phyloP scores from a whole-genome alignment of 2,797 vertebrate genomes.

The Odontamblyopus rebecca region DNA sequence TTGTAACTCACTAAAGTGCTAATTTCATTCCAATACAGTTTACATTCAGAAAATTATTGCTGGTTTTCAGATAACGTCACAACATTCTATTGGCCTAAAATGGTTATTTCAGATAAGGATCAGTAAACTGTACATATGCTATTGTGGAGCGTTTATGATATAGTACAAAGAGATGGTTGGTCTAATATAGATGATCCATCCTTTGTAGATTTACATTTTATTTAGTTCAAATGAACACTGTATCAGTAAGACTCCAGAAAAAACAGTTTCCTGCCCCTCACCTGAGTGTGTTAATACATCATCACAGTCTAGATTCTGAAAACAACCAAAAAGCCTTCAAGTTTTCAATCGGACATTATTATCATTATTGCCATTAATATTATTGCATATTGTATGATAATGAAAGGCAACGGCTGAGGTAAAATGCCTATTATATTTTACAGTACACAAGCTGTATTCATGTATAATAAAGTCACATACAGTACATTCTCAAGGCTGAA shows the following conservation, averaged over 20 bases:
- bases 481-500: slow-evolving; percentile 51
- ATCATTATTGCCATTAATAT: slow-evolving; percentile 22
- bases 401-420: slow-evolving; percentile 55
- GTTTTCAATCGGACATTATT: slow-evolving; percentile 13
- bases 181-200: neutral
- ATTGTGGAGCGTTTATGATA: neutral
- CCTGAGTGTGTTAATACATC: neutral
- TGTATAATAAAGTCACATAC: slow-evolving; percentile 50
- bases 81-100: neutral
- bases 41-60: slow-evolving; percentile 44
- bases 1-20: slow-evolving; percentile 67
- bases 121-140: neutral
- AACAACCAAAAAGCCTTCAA: neutral
- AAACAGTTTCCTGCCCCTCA: neutral
- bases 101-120: neutral
- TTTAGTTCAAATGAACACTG: neutral
- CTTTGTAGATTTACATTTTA: neutral
- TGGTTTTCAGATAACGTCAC: slow-evolving; percentile 1
- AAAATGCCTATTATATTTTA: slow-evolving; percentile 41
- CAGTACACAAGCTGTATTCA: slow-evolving; percentile 44
- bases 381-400: slow-evolving; percentile 55
- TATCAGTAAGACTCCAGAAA: neutral
- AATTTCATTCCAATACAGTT: slow-evolving; percentile 51
- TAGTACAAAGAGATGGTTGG: neutral
- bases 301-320: neutral